Evolutionary conservation across 2,113 vertebrate species (phyloP).

Genomic region (Apaloderma vittatum): DNA sequence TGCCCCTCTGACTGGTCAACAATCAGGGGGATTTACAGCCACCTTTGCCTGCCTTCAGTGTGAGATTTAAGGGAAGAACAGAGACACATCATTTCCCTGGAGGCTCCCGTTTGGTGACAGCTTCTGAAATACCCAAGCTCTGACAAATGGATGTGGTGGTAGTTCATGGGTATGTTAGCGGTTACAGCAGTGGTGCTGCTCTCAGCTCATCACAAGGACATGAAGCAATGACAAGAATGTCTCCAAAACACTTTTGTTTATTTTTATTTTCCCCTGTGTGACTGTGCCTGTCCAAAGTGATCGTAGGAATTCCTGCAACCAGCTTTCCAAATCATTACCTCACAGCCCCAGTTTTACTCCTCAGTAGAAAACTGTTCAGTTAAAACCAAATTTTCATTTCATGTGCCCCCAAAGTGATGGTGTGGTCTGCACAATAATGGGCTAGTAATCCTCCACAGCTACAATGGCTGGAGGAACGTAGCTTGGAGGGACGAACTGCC

Average conservation of each 20-base stretch:
- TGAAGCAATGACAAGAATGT: not conserved
- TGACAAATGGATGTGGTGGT: not conserved
- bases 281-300: not conserved
- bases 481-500: not conserved
- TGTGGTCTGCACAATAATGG: fast-evolving
- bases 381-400: not conserved
- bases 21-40: not conserved
- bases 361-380: not conserved
- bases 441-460: not conserved
- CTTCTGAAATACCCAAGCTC: not conserved
- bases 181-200: not conserved
- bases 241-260: not conserved
- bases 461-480: fast-evolving
- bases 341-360: not conserved
- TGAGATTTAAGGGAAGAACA: not conserved
- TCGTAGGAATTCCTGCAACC: not conserved
- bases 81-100: not conserved
- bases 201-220: not conserved
- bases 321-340: not conserved
- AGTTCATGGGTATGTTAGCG: not conserved
- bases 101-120: not conserved
- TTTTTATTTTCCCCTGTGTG: fast-evolving
- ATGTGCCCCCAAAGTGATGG: fast-evolving
- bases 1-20: not conserved
- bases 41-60: not conserved